These are phyloP conservation scores for Noctua janthina DNA, from an alignment of 2,888 invertebrate species.

Conservation along the genomic window DNA sequence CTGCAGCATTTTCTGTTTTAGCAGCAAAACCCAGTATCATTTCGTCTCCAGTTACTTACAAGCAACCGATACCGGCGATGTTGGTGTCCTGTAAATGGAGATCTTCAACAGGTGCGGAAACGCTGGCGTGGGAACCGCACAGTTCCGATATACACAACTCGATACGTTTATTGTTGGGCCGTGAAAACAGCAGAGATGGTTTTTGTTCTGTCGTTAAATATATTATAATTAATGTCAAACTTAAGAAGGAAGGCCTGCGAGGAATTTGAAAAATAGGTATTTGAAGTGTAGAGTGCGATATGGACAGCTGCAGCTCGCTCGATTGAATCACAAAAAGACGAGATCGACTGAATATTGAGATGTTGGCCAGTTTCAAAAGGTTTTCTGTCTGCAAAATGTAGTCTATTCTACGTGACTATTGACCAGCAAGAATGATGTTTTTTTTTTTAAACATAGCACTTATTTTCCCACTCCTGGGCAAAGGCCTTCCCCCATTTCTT, in stretches of 20 bases:
- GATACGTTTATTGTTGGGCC: conserved; percentile 57
- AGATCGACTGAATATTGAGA: neutral
- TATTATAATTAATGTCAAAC: neutral
- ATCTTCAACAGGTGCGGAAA: conserved; percentile 73
- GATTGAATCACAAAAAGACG: too few species aligned
- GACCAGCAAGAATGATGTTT: neutral
- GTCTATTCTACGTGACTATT: neutral
- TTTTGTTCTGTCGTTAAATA: neutral
- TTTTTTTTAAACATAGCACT: too few species aligned
- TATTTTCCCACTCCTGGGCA: too few species aligned
- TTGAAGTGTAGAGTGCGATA: too few species aligned
- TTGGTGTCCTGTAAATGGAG: conserved; percentile 71
- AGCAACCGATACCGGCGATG: conserved; percentile 31
- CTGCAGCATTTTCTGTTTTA: neutral
- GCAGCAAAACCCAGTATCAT: neutral
- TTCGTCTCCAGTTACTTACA: neutral
- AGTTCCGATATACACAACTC: conserved; percentile 67
- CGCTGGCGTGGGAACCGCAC: conserved; percentile 71
- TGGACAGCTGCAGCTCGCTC: too few species aligned
- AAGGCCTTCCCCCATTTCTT: too few species aligned
- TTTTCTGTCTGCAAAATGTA: neutral
- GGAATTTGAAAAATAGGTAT: too few species aligned
- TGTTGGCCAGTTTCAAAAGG: neutral
- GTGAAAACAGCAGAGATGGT: neutral
- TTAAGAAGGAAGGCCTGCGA: too few species aligned